These are phyloP conservation scores for Ceyx erithaca DNA, from an alignment of 2,797 vertebrate genomes.

Conservation along the genomic window DNA sequence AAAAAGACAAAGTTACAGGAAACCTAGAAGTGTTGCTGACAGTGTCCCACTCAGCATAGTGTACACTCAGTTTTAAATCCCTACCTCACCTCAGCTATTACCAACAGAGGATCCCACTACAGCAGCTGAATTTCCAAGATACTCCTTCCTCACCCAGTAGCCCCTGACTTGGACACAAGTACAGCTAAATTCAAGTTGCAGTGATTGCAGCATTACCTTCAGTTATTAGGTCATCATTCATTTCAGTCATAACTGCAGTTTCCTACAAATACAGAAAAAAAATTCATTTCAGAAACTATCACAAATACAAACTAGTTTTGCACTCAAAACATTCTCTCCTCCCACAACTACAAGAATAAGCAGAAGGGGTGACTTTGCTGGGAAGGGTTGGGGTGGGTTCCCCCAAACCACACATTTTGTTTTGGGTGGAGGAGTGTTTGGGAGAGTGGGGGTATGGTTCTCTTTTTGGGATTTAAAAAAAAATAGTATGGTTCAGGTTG, in stretches of 20 bases:
- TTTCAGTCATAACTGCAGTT: constrained; percentile 78
- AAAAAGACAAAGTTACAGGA: background rate
- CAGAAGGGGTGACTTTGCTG: background rate
- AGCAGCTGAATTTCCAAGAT: background rate
- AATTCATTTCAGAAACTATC: background rate
- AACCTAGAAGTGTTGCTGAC: background rate
- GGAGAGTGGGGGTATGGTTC: background rate
- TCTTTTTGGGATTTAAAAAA: background rate
- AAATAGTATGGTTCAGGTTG: background rate
- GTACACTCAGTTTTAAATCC: background rate
- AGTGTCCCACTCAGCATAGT: background rate
- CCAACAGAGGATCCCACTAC: background rate
- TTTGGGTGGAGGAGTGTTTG: background rate
- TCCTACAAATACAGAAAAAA: constrained; percentile 64
- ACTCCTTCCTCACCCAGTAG: background rate
- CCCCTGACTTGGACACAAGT: background rate
- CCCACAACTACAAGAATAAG: background rate
- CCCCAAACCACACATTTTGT: too few relatives aligned
- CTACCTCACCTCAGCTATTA: background rate
- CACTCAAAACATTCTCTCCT: background rate
- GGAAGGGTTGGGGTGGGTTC: background rate
- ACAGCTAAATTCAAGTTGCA: background rate
- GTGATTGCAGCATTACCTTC: constrained; percentile 78
- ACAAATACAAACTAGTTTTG: background rate
- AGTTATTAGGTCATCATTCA: constrained; percentile 81